These are phyloP conservation scores for Cichlasoma orientale DNA, from an alignment of 2,797 vertebrate genomes.

Conservation along the genomic window DNA sequence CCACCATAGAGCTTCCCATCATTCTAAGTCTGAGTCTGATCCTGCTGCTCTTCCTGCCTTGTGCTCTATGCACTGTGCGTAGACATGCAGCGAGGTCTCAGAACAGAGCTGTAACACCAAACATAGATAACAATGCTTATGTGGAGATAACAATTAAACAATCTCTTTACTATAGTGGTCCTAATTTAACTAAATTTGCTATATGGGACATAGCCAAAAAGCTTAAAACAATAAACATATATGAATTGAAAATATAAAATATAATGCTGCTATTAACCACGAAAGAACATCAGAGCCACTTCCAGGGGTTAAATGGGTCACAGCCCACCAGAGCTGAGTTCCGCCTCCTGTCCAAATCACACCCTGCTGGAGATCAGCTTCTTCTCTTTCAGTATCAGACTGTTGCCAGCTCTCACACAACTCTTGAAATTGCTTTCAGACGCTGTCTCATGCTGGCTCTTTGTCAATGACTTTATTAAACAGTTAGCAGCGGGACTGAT, in stretches of 20 bases:
- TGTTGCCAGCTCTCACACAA: neutral
- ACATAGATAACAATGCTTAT: neutral
- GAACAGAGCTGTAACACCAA: neutral
- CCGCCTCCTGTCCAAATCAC: neutral
- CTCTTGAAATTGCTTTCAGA: constrained; percentile 7
- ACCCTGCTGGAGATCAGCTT: neutral
- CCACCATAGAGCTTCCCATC: too few species aligned
- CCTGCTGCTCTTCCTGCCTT: too few species aligned
- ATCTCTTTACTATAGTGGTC: neutral
- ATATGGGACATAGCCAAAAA: neutral
- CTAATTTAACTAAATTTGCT: neutral
- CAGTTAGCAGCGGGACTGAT: constrained; percentile 1
- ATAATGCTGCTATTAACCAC: neutral
- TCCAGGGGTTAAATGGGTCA: neutral
- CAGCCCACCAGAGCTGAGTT: neutral
- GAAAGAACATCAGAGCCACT: neutral
- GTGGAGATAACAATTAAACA: neutral
- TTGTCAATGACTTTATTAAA: constrained; percentile 10
- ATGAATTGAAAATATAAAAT: neutral
- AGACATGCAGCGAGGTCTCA: too few species aligned
- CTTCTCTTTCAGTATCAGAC: neutral
- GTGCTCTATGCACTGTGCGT: too few species aligned
- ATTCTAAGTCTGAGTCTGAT: too few species aligned
- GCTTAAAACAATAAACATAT: neutral
- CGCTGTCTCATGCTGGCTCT: neutral